Conservation (phyloP, 2,113 vertebrate species). For the Alligator mississippiensis region DNA sequence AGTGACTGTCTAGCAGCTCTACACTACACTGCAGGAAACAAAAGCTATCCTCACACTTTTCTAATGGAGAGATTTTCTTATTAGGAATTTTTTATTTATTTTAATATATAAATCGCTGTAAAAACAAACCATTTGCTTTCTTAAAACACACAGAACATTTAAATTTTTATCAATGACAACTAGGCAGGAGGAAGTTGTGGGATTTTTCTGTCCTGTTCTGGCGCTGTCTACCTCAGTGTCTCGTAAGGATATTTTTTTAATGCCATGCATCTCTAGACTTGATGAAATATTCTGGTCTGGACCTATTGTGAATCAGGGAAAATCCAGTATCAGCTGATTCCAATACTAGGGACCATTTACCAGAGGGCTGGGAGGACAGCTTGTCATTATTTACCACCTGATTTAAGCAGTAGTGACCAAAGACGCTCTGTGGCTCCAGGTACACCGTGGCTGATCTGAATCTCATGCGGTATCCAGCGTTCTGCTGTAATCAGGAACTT, state of each 20-base stretch:
- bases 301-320: slow-evolving; percentile 47
- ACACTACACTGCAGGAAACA: slow-evolving; percentile 54
- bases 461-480: background rate
- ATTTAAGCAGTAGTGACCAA: slow-evolving; percentile 8
- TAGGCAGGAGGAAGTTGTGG: slow-evolving; percentile 73
- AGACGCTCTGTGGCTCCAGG: background rate
- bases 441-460: background rate
- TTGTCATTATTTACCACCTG: background rate
- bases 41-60: slow-evolving; percentile 79
- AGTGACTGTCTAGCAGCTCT: slow-evolving; percentile 45
- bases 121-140: slow-evolving; percentile 71
- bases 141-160: slow-evolving; percentile 65
- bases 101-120: slow-evolving; percentile 90
- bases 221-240: slow-evolving; percentile 94
- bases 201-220: slow-evolving; percentile 80
- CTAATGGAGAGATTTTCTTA: slow-evolving; percentile 88
- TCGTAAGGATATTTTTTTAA: slow-evolving; percentile 74
- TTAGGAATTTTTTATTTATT: slow-evolving; percentile 89
- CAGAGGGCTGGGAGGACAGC: slow-evolving; percentile 13
- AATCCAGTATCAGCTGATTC: slow-evolving; percentile 46
- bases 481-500: background rate
- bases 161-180: slow-evolving; percentile 73
- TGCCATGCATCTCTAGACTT: slow-evolving; percentile 63
- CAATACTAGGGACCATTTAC: slow-evolving; percentile 52
- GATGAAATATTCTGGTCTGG: slow-evolving; percentile 68